Percentiles rank a stretch among this genome's conserved stretches.
Evolutionary conservation across 2,888 invertebrate genomes (phyloP).

Genomic region (Drosophila lacicola): DNA sequence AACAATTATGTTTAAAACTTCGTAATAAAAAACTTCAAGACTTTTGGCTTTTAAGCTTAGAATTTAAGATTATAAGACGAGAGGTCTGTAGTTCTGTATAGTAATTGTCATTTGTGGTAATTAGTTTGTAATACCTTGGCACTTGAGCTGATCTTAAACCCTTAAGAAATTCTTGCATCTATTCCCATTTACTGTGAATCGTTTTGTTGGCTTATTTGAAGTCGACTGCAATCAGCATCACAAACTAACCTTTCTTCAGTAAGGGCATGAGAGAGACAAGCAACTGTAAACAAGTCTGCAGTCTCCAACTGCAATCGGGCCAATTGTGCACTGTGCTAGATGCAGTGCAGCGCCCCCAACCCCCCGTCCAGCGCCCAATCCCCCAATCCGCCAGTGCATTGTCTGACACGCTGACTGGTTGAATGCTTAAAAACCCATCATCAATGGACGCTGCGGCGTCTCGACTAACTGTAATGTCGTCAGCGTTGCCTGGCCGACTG

Average conservation of each 20-base stretch:
- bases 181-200: neutral
- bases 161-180: neutral
- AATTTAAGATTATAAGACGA: no score
- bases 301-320: conserved; percentile 57
- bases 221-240: conserved; percentile 24
- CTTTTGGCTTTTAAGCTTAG: no score
- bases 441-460: conserved; percentile 55
- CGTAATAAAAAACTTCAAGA: no score
- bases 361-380: conserved; percentile 8
- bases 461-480: conserved; percentile 76
- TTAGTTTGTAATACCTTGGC: neutral
- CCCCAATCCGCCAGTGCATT: conserved; percentile 11
- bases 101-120: neutral
- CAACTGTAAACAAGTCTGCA: conserved; percentile 27
- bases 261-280: conserved; percentile 60
- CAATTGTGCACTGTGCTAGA: conserved; percentile 64
- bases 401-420: conserved; percentile 45
- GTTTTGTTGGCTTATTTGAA: neutral
- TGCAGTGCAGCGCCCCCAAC: conserved; percentile 32
- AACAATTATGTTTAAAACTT: no score
- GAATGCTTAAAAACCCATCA: conserved; percentile 57
- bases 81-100: neutral
- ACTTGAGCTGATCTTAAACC: neutral
- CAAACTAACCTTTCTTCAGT: conserved; percentile 47
- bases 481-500: conserved; percentile 56